A percentile compares a stretch with the other conserved stretches of the same genome.
phyloP scores from a whole-genome alignment of 2,888 invertebrate genomes.

The Gymnoscelis rufifasciata region DNA sequence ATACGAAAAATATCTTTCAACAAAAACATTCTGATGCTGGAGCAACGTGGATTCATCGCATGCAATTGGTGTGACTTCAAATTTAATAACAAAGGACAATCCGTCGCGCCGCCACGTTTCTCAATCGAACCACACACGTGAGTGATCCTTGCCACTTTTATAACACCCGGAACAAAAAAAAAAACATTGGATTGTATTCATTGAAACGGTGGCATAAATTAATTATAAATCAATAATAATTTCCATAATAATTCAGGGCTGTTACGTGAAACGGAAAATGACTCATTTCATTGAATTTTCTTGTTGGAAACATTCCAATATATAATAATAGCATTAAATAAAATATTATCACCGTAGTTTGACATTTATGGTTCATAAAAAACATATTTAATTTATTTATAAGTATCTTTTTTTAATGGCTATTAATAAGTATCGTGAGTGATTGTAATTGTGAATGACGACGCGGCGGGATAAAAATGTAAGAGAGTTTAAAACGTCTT shows the following conservation, averaged over 20 bases:
- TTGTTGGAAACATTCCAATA: background rate
- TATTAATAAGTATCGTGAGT: too few relatives aligned
- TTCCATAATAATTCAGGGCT: background rate
- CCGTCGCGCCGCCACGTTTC: background rate
- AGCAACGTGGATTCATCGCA: background rate
- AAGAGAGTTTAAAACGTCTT: too few relatives aligned
- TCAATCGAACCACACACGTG: conserved; percentile 1
- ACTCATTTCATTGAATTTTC: background rate
- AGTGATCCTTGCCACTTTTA: background rate
- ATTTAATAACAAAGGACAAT: conserved; percentile 1
- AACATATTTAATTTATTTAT: too few relatives aligned
- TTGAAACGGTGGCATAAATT: too few relatives aligned
- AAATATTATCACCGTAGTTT: too few relatives aligned
- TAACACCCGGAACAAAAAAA: background rate
- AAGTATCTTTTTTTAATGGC: too few relatives aligned
- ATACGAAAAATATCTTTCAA: too few relatives aligned
- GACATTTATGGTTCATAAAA: too few relatives aligned
- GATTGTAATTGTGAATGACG: too few relatives aligned
- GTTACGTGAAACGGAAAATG: background rate
- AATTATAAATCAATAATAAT: too few relatives aligned
- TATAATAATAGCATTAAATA: background rate
- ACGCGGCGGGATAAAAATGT: too few relatives aligned
- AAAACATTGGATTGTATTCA: too few relatives aligned
- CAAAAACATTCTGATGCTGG: background rate
- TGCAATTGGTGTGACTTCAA: background rate